A percentile compares a stretch with the other conserved stretches of the same genome.
These are phyloP conservation scores for Cladorhizidae sp. DNA, from an alignment of 37 sponge, comb jelly and placozoan genomes.

Conservation along the genomic window DNA sequence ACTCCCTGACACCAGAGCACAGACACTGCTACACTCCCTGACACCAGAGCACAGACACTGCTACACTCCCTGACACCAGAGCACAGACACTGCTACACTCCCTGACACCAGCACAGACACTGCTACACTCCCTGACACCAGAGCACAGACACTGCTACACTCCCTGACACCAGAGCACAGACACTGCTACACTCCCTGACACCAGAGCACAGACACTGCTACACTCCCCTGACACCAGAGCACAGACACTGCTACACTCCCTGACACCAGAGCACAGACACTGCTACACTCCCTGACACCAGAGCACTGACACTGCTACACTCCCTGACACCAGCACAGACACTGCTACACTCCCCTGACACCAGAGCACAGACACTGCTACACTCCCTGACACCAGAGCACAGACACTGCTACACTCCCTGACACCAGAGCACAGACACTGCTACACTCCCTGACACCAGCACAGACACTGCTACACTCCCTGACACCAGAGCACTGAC, in stretches of 20 bases:
- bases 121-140: neutral
- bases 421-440: conserved; percentile 4
- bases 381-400: too few species aligned
- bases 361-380: too few species aligned
- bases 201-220: neutral
- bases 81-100: too few species aligned
- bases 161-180: conserved; percentile 5
- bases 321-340: conserved; percentile 1
- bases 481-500: neutral
- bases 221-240: neutral
- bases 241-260: conserved; percentile 43
- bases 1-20: too few species aligned
- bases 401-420: too few species aligned
- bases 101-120: too few species aligned
- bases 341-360: too few species aligned
- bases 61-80: too few species aligned
- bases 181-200: conserved; percentile 5
- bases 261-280: conserved; percentile 10
- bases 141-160: neutral
- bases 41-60: too few species aligned
- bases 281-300: conserved; percentile 11
- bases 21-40: too few species aligned
- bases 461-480: conserved; percentile 11
- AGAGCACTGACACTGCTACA: neutral
- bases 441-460: conserved; percentile 13